Conservation (phyloP, 2,888 invertebrate genomes). For the Tinea semifulvella region DNA sequence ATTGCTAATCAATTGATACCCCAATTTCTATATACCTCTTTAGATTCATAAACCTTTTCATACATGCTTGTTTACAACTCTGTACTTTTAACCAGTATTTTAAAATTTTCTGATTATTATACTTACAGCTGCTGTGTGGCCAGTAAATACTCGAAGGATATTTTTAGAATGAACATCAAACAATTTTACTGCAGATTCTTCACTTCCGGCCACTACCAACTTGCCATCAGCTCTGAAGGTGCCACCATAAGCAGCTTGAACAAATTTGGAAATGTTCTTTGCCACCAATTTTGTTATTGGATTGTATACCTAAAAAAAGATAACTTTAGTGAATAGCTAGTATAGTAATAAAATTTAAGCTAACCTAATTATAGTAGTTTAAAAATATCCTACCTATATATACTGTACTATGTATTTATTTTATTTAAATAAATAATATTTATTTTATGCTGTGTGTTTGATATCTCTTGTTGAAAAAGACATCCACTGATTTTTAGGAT, state of each 20-base stretch:
- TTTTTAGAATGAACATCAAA: constrained; percentile 89
- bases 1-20: no score
- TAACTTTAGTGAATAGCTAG: constrained; percentile 31
- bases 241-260: constrained; percentile 86
- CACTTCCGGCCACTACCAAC: constrained; percentile 88
- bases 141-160: constrained; percentile 84
- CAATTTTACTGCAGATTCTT: constrained; percentile 85
- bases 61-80: no score
- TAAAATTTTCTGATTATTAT: no score
- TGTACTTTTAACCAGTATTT: no score
- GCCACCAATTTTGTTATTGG: constrained; percentile 84
- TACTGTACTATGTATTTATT: no score
- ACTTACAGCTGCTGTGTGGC: constrained; percentile 77
- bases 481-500: no score
- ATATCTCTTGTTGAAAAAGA: no score
- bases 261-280: constrained; percentile 84
- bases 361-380: background rate
- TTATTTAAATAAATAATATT: no score
- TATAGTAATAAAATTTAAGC: no score
- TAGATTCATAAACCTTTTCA: no score
- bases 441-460: background rate
- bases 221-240: constrained; percentile 83
- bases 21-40: no score
- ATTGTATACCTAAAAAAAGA: constrained; percentile 75
- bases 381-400: background rate